Conservation (phyloP, 2,888 invertebrate species). For the Caenorhabditis sp. region DNA sequence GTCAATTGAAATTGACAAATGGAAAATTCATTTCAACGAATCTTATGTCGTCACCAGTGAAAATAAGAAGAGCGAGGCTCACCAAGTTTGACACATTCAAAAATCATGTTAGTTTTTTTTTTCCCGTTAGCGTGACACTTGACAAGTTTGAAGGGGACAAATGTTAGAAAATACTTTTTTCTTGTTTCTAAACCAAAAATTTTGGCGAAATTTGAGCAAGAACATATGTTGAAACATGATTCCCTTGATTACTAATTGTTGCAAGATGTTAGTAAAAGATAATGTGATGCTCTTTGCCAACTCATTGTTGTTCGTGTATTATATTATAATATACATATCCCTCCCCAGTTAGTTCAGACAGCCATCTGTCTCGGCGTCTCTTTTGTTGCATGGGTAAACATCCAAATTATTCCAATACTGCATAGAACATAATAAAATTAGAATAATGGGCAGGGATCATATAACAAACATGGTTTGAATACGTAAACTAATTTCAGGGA, state of each 20-base stretch:
- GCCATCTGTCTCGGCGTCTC: not conserved
- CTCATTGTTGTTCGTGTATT: not conserved
- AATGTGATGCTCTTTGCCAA: not conserved
- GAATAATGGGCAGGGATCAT: not conserved
- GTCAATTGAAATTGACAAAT: conserved; percentile 55
- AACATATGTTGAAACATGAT: conserved; percentile 1
- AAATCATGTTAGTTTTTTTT: conserved; percentile 49
- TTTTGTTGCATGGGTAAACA: not conserved
- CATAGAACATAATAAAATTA: not conserved
- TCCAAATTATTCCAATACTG: not conserved
- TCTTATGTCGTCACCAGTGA: conserved; percentile 64
- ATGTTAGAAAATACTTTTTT: no score
- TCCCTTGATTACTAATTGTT: not conserved
- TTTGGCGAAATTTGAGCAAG: not conserved
- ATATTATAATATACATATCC: not conserved
- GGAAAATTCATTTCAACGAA: conserved; percentile 49
- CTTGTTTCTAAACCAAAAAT: not conserved
- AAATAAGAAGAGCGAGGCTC: conserved; percentile 60
- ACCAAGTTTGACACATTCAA: conserved; percentile 63
- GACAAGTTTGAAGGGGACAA: conserved; percentile 17
- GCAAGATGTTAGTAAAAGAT: not conserved
- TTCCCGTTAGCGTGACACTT: conserved; percentile 30
- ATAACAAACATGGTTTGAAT: not conserved
- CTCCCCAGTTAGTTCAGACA: not conserved
- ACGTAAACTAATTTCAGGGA: not conserved